Percentiles rank a stretch among this genome's conserved stretches.
phyloP scores from a whole-genome alignment of 1,140 invertebrate species.

The Cydia pomonella region DNA sequence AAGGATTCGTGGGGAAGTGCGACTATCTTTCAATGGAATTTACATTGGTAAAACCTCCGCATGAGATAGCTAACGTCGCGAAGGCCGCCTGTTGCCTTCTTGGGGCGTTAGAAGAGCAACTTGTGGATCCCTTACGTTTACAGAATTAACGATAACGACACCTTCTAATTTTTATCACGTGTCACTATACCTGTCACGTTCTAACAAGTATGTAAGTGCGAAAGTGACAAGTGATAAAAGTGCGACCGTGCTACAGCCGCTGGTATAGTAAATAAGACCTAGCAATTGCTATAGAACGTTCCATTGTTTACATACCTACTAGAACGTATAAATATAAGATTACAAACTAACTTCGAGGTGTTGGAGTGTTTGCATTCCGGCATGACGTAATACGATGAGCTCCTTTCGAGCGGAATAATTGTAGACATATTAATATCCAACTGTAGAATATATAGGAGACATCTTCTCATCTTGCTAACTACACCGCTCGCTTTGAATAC shows the following conservation, averaged over 20 bases:
- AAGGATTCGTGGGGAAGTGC: too few species aligned
- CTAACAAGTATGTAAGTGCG: too few species aligned
- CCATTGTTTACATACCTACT: not conserved
- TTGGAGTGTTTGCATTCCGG: not conserved
- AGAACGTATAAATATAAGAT: not conserved
- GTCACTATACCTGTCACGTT: too few species aligned
- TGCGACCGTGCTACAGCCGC: too few species aligned
- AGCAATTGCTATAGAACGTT: too few species aligned
- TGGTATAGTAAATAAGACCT: too few species aligned
- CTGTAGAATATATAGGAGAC: not conserved
- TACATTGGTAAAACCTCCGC: too few species aligned
- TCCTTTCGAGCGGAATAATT: constrained; percentile 21
- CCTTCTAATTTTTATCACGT: too few species aligned
- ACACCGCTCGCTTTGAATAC: constrained; percentile 1
- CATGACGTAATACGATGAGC: not conserved
- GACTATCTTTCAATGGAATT: too few species aligned
- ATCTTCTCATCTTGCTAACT: not conserved
- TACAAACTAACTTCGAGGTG: constrained; percentile 5
- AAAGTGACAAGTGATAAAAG: too few species aligned
- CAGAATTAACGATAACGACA: not conserved
- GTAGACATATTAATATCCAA: constrained; percentile 20
- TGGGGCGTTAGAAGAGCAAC: not conserved
- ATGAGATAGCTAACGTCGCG: not conserved
- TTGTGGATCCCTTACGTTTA: not conserved
- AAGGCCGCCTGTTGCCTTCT: constrained; percentile 10